Conservation (phyloP, 2,888 invertebrate genomes). For the Charanyca ferruginea region DNA sequence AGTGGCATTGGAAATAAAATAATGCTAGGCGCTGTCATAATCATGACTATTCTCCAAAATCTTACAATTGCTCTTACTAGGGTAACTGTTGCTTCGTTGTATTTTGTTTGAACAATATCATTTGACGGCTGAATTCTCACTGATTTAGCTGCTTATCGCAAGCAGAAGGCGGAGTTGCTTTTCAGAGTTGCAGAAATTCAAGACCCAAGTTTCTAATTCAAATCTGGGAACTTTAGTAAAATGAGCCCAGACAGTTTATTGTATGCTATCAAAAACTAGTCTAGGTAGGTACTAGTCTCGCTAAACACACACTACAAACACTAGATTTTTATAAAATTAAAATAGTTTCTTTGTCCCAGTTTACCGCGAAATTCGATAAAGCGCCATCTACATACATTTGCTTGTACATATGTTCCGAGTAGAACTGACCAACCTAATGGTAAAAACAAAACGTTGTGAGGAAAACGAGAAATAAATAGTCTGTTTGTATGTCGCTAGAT, state of each 20-base stretch:
- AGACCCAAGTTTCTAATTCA: too few species aligned
- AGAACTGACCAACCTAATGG: neutral
- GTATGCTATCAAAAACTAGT: neutral
- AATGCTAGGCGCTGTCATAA: constrained; percentile 10
- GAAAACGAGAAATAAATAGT: constrained; percentile 3
- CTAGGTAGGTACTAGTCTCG: too few species aligned
- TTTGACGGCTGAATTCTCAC: too few species aligned
- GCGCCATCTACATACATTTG: constrained; percentile 37
- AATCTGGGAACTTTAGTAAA: neutral
- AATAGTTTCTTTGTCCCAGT: neutral
- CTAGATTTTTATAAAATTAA: neutral
- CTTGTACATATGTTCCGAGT: neutral
- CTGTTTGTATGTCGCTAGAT: constrained; percentile 9
- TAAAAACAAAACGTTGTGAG: neutral
- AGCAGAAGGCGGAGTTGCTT: too few species aligned
- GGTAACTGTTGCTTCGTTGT: neutral
- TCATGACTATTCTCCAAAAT: neutral
- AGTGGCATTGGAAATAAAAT: neutral
- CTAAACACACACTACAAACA: neutral
- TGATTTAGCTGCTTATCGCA: too few species aligned
- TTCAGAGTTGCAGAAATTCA: too few species aligned
- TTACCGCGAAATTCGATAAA: neutral
- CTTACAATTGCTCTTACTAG: neutral
- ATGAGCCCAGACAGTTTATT: neutral
- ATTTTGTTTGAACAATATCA: neutral